Percentiles rank a stretch among this genome's conserved stretches.
phyloP scores from a whole-genome alignment of 2,113 vertebrate genomes.

The Electrona antarctica region DNA sequence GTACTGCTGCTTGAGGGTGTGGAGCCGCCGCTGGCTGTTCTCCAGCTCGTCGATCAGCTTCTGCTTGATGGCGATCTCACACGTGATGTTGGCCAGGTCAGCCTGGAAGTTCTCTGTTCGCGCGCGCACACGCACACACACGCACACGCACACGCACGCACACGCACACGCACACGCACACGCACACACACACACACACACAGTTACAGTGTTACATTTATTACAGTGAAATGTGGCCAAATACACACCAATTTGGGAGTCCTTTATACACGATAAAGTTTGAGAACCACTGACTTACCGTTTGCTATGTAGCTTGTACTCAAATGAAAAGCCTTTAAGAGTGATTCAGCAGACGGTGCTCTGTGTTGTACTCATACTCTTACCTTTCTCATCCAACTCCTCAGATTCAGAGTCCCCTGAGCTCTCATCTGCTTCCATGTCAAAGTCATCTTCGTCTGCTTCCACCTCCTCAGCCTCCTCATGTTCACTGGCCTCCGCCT shows the following conservation, averaged over 20 bases:
- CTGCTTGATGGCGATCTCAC: slow-evolving; percentile 99
- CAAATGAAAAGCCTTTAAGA: too few relatives aligned
- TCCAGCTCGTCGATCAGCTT: slow-evolving; percentile 98
- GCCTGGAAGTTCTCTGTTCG: slow-evolving; percentile 90
- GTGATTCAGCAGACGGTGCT: too few relatives aligned
- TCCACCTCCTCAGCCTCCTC: slow-evolving; percentile 91
- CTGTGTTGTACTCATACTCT: background rate
- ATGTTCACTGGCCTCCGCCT: slow-evolving; percentile 89
- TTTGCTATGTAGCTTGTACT: too few relatives aligned
- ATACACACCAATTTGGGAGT: too few relatives aligned
- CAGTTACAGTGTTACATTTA: background rate
- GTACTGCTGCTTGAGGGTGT: slow-evolving; percentile 95
- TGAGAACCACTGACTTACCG: too few relatives aligned
- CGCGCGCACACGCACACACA: slow-evolving; percentile 35
- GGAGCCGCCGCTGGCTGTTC: slow-evolving; percentile 94
- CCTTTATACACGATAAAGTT: too few relatives aligned
- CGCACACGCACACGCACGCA: slow-evolving; percentile 12
- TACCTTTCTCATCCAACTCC: slow-evolving; percentile 97
- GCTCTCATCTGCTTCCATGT: slow-evolving; percentile 88
- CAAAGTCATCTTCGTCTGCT: slow-evolving; percentile 90
- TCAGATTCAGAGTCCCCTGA: slow-evolving; percentile 95
- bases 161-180: slow-evolving; percentile 1
- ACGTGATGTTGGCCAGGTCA: slow-evolving; percentile 97
- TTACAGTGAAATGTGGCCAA: background rate
- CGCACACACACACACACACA: background rate